phyloP scores from a whole-genome alignment of 2,797 vertebrate genomes.

The Bufotes viridis region DNA sequence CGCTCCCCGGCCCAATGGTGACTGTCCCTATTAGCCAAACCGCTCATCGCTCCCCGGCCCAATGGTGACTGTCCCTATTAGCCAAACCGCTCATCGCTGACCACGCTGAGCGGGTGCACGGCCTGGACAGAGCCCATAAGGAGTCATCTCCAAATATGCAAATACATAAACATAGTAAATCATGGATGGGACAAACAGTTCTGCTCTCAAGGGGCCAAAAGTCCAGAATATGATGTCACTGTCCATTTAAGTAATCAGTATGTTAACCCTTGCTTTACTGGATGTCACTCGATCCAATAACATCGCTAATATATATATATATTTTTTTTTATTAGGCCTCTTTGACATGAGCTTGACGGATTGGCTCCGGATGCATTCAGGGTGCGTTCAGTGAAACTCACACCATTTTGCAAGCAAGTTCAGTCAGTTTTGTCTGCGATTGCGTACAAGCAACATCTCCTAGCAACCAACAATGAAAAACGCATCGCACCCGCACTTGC shows the following conservation, averaged over 20 bases:
- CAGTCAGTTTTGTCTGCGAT: too few species aligned
- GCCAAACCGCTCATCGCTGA: not conserved
- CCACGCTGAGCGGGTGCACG: not conserved
- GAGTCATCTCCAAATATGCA: not conserved
- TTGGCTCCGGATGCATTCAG: too few species aligned
- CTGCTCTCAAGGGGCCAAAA: not conserved
- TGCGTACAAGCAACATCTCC: too few species aligned
- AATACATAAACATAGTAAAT: not conserved
- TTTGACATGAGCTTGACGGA: too few species aligned
- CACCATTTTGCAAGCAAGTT: too few species aligned
- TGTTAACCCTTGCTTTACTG: not conserved
- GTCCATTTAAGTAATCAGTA: not conserved
- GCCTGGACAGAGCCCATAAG: not conserved
- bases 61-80: not conserved
- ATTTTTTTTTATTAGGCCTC: too few species aligned
- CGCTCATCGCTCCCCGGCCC: not conserved
- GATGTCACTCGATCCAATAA: not conserved
- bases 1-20: too few species aligned
- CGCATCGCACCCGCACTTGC: too few species aligned
- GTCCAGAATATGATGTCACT: not conserved
- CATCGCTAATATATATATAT: not conserved
- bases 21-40: not conserved
- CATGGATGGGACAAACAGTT: not conserved
- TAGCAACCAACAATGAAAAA: too few species aligned
- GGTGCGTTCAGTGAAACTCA: too few species aligned